These are phyloP conservation scores for Amniataba percoides DNA, from an alignment of 2,797 vertebrate species.

Conservation along the genomic window DNA sequence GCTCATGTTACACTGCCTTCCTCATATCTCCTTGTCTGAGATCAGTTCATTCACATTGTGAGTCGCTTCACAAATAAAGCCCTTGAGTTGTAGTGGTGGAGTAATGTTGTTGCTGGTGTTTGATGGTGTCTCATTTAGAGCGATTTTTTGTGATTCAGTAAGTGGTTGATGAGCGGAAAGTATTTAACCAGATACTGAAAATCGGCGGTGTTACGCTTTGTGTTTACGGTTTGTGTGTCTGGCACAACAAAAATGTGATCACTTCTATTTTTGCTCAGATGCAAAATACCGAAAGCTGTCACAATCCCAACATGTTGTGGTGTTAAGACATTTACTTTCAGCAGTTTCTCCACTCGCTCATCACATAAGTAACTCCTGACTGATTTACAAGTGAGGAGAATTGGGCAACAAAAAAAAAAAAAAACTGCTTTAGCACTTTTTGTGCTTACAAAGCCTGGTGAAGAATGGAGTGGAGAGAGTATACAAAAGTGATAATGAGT, in stretches of 20 bases:
- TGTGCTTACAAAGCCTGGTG: slow-evolving; percentile 82
- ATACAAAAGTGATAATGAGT: slow-evolving; percentile 84
- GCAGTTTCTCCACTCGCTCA: slow-evolving; percentile 59
- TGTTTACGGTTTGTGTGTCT: slow-evolving; percentile 42
- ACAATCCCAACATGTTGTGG: slow-evolving; percentile 58
- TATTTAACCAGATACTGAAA: slow-evolving; percentile 39
- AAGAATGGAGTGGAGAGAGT: slow-evolving; percentile 76
- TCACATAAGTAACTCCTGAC: slow-evolving; percentile 68
- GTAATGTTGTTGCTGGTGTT: slow-evolving; percentile 33
- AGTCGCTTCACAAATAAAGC: slow-evolving; percentile 35
- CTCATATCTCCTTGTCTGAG: slow-evolving; percentile 47
- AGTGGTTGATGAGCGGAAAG: slow-evolving; percentile 35
- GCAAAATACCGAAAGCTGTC: slow-evolving; percentile 56
- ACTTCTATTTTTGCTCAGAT: slow-evolving; percentile 52
- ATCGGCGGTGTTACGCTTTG: slow-evolving; percentile 9
- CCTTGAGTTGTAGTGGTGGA: slow-evolving; percentile 14
- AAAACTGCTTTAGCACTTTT: slow-evolving; percentile 77
- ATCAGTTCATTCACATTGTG: slow-evolving; percentile 42
- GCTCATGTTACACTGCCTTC: slow-evolving; percentile 29
- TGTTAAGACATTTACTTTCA: slow-evolving; percentile 67
- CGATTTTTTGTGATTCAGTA: not conserved
- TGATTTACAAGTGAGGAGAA: slow-evolving; percentile 73
- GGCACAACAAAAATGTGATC: slow-evolving; percentile 48
- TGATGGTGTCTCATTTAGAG: slow-evolving; percentile 41
- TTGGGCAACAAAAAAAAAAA: slow-evolving; percentile 58